These are phyloP conservation scores for Gymnopithys bicolor DNA, from an alignment of 2,797 vertebrate species.

Conservation along the genomic window DNA sequence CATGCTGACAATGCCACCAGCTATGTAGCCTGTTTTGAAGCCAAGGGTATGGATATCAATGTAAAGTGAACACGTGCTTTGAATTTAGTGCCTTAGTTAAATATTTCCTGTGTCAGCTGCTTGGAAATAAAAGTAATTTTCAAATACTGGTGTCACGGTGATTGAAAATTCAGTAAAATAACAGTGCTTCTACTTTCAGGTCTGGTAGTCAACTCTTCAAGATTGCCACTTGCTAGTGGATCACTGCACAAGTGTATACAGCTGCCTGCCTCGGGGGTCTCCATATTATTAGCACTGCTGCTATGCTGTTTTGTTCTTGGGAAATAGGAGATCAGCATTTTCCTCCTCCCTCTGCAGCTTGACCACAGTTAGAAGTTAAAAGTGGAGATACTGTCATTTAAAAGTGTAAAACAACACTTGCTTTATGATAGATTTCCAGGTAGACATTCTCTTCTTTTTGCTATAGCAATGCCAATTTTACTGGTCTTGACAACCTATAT, in stretches of 20 bases:
- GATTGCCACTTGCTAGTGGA: not conserved
- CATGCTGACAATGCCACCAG: not conserved
- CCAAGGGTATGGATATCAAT: not conserved
- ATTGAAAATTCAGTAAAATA: not conserved
- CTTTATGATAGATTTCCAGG: slow-evolving; percentile 16
- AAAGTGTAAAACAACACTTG: not conserved
- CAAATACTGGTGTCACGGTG: not conserved
- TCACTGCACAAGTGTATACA: not conserved
- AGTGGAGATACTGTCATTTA: not conserved
- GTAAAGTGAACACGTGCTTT: not conserved
- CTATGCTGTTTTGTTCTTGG: not conserved
- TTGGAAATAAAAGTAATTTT: not conserved
- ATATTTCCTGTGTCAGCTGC: not conserved
- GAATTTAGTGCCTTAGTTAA: not conserved
- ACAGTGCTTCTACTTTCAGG: not conserved
- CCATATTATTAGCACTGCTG: not conserved
- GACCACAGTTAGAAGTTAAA: slow-evolving; percentile 14
- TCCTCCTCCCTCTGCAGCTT: not conserved
- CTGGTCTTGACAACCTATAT: not conserved
- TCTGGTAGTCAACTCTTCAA: not conserved
- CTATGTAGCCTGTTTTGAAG: not conserved
- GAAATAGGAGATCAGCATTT: not conserved
- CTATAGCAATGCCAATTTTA: not conserved
- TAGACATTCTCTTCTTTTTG: not conserved
- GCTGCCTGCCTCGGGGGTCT: not conserved